Evolutionary conservation across 2,113 vertebrate species (phyloP).

Genomic region (Panthera uncia): DNA sequence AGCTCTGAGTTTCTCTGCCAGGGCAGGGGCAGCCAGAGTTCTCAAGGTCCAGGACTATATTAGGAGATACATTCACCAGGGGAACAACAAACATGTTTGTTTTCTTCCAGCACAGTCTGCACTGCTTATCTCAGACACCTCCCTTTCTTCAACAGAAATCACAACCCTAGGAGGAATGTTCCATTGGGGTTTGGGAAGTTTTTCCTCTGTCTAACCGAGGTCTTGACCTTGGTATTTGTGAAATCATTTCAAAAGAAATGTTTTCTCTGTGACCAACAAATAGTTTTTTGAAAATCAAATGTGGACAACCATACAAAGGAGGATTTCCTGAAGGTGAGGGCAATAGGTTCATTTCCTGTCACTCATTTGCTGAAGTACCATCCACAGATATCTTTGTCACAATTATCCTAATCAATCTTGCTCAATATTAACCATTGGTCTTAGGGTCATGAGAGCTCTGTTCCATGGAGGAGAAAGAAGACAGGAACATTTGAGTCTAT

Average conservation of each 20-base stretch:
- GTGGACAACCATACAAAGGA: neutral
- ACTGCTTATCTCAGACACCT: slow-evolving; percentile 60
- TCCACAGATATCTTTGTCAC: neutral
- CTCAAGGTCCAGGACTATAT: slow-evolving; percentile 17
- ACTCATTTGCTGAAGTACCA: neutral
- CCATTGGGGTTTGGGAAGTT: neutral
- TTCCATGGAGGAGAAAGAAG: neutral
- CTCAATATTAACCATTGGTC: neutral
- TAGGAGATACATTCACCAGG: slow-evolving; percentile 46
- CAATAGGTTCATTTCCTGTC: fast-evolving
- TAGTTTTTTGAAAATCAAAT: neutral
- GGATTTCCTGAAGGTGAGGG: neutral
- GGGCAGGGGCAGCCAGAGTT: neutral
- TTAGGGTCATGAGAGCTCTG: neutral
- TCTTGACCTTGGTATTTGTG: slow-evolving; percentile 69
- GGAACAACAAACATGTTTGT: slow-evolving; percentile 43
- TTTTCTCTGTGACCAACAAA: slow-evolving; percentile 14
- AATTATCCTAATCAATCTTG: neutral
- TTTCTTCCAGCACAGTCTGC: slow-evolving; percentile 28
- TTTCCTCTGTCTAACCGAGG: slow-evolving; percentile 51
- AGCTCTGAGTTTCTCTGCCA: neutral
- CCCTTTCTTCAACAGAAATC: slow-evolving; percentile 59
- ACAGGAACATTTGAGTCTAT: fast-evolving
- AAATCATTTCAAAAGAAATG: slow-evolving; percentile 65
- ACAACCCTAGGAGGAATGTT: neutral